Base-by-base conservation (phyloP, 1,140 invertebrate genomes). In the Drosophila bocki region DNA sequence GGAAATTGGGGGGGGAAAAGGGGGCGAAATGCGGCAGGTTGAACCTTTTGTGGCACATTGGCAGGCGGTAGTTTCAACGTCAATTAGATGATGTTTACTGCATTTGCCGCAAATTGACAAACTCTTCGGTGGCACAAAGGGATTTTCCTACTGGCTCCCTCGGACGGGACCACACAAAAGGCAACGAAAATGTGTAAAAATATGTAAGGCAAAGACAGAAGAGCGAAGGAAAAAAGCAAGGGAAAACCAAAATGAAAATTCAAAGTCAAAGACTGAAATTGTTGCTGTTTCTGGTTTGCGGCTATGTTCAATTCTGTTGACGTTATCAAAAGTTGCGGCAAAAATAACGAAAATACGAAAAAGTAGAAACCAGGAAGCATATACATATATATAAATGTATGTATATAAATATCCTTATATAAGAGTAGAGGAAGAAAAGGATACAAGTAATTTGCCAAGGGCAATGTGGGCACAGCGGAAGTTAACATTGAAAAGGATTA, bases 401-500 rank as follows among this genome's bases (percentile, higher is more conserved):
- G 15, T 37, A 37, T 41, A 45, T 39, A 26, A 37, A 39, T 35
- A 57, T 17, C n/a, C 11, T n/a, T 47, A 51, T 59, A 35, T 69
- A 62, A 37, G 32, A 57, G 70, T 32, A 57, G 67, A 62, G 63
- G 62, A 75, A 69, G 78, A 80, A 87, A 83, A 88, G 84, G 77
- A 80, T 78, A 83, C 84, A 87, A 88, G 83, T 87, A 86, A 86
- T 82, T 87, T 86, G 83, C 83, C 72, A 72, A 75, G 74, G 84
- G 85, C 85, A 78, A 78, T 68, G 67, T 74, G 77, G 80, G 68
- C 72, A 71, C 77, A 78, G 64, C 84, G 84, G 80, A 87, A 84
- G 84, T 87, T 88, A 87, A 80, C 84, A 88, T 88, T 88, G 84
- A 84, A 88, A 87, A 87, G 84, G 84, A 87, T 87, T 87, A 87